Conservation (phyloP, 1,140 invertebrate species). For the Pachyrhynchus sulphureomaculatus region DNA sequence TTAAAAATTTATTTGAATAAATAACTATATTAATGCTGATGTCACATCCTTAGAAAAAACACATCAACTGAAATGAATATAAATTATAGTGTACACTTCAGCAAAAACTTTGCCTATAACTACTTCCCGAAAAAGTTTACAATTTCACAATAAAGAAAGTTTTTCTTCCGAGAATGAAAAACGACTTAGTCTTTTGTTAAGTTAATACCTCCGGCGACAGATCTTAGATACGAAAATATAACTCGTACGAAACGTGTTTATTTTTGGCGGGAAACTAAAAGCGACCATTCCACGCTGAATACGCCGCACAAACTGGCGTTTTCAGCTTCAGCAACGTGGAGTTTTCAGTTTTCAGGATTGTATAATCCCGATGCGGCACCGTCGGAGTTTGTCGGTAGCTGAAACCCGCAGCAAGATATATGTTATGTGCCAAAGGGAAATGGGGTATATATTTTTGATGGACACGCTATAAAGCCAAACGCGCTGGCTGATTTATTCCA, state of each 20-base stretch:
- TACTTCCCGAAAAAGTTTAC: no score
- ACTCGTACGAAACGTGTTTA: background rate
- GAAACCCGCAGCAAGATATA: slow-evolving; percentile 7
- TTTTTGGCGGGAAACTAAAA: background rate
- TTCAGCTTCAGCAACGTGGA: background rate
- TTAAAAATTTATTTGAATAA: no score
- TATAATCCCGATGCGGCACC: slow-evolving; percentile 6
- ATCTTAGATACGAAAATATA: background rate
- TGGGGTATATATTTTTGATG: slow-evolving; percentile 4
- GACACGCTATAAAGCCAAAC: background rate
- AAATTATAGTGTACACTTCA: no score
- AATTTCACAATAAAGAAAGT: no score
- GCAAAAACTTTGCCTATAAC: no score
- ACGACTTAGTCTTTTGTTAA: background rate
- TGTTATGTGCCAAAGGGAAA: slow-evolving; percentile 6
- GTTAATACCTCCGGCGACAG: background rate
- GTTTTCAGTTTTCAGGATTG: slow-evolving; percentile 9
- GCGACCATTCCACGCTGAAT: background rate
- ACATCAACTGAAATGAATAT: no score
- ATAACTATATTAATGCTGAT: no score
- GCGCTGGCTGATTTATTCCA: background rate
- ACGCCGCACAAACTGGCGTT: background rate
- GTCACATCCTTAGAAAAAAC: no score
- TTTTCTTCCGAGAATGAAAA: no score
- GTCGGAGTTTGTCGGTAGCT: background rate